phyloP scores from a whole-genome alignment of 2,888 invertebrate genomes.

The Dicranocentrus wangi region DNA sequence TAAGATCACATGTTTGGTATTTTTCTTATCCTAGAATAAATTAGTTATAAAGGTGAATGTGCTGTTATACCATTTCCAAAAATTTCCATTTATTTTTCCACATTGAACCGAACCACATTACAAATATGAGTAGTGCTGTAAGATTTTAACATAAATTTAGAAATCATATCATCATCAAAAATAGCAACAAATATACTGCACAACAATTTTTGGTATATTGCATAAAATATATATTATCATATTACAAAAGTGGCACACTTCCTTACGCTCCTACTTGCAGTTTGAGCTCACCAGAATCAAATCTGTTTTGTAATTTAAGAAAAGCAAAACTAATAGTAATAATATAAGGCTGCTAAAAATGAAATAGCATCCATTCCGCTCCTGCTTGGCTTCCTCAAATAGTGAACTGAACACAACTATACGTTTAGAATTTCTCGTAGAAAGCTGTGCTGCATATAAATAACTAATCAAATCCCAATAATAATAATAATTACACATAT shows the following conservation, averaged over 20 bases:
- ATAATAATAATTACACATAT: neutral
- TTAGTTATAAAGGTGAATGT: no score
- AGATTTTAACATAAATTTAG: neutral
- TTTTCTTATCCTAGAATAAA: no score
- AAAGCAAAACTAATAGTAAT: no score
- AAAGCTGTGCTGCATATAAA: constrained; percentile 1
- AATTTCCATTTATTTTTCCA: neutral
- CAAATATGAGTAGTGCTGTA: neutral
- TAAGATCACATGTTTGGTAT: constrained; percentile 3
- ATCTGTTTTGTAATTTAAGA: no score
- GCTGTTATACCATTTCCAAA: no score
- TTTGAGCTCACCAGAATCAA: neutral
- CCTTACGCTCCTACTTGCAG: neutral
- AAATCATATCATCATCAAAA: no score
- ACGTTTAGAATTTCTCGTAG: neutral
- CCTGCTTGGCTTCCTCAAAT: neutral
- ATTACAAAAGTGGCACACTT: constrained; percentile 9
- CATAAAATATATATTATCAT: constrained; percentile 6
- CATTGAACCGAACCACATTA: neutral
- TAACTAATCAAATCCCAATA: constrained; percentile 14
- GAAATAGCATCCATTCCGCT: neutral
- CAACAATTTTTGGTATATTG: constrained; percentile 1
- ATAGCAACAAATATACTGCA: constrained; percentile 27
- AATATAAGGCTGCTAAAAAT: no score
- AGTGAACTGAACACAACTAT: no score